These are phyloP conservation scores for Caenorhabditis macrosperma DNA, from an alignment of 2,888 invertebrate genomes.

Conservation along the genomic window DNA sequence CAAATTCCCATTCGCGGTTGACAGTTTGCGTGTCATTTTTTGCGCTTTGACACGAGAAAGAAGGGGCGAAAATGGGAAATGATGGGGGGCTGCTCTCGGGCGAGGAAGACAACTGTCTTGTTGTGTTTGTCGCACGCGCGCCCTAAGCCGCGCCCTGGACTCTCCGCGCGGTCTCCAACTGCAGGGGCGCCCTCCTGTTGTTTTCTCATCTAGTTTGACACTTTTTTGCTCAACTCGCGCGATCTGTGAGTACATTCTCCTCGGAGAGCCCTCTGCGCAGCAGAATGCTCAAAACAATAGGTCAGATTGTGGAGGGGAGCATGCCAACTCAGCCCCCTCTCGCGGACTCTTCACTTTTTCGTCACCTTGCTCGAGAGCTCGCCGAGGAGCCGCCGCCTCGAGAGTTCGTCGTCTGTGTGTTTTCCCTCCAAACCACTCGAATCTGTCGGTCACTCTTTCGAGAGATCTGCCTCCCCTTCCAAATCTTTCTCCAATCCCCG, in stretches of 20 bases:
- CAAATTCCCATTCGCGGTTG: slow-evolving; percentile 43
- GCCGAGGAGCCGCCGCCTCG: slow-evolving; percentile 28
- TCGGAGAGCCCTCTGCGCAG: background rate
- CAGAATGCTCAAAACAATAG: slow-evolving; percentile 40
- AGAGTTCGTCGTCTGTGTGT: slow-evolving; percentile 36
- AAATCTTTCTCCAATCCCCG: background rate
- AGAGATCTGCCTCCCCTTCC: background rate
- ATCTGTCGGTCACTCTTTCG: slow-evolving; percentile 21
- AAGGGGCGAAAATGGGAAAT: too few species aligned
- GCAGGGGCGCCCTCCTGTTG: slow-evolving; percentile 13
- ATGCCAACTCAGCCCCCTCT: slow-evolving; percentile 28
- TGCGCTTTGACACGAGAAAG: slow-evolving; percentile 40
- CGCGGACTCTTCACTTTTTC: slow-evolving; percentile 39
- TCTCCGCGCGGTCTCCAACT: slow-evolving; percentile 25
- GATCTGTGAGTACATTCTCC: background rate
- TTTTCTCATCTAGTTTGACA: slow-evolving; percentile 55
- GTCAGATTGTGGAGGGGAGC: slow-evolving; percentile 38
- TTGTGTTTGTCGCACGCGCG: slow-evolving; percentile 45
- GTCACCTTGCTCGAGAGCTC: slow-evolving; percentile 50
- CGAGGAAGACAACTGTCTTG: slow-evolving; percentile 47
- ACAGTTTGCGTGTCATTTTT: slow-evolving; percentile 60
- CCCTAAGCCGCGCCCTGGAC: slow-evolving; percentile 33
- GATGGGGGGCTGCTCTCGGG: too few species aligned
- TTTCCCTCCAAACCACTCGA: slow-evolving; percentile 51
- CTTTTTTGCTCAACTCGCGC: slow-evolving; percentile 43